Percentiles rank a stretch among this genome's conserved stretches.
Conservation (phyloP, 1,140 invertebrate species). For the Mizuhopecten yessoensis region DNA sequence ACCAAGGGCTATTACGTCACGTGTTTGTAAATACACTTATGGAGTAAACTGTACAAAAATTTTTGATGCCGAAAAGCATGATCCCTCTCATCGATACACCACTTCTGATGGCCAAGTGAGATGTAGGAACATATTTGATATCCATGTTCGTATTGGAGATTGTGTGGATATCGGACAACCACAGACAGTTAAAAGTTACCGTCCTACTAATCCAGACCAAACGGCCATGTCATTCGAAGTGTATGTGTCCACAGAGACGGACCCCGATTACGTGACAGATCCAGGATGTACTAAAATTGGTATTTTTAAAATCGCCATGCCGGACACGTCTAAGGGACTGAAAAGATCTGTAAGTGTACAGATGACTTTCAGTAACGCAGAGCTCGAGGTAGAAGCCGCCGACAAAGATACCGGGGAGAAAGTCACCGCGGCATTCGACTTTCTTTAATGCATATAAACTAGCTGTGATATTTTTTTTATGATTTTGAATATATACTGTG, state of each 20-base stretch:
- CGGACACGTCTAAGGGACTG: constrained; percentile 27
- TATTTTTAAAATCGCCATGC: constrained; percentile 17
- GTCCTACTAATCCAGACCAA: constrained; percentile 40
- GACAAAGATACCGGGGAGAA: constrained; percentile 10
- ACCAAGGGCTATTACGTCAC: constrained; percentile 49
- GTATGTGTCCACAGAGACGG: constrained; percentile 49
- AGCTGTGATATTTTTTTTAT: too few relatives aligned
- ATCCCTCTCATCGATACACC: neutral
- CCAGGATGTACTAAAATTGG: constrained; percentile 21
- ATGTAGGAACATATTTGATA: constrained; percentile 51
- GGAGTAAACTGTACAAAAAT: neutral
- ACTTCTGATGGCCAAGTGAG: neutral
- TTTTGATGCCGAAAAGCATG: neutral
- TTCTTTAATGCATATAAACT: too few relatives aligned
- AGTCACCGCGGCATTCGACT: too few relatives aligned
- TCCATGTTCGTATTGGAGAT: constrained; percentile 57
- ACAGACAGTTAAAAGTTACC: constrained; percentile 47
- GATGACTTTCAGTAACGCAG: constrained; percentile 53
- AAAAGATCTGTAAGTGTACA: constrained; percentile 44
- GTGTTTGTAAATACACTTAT: constrained; percentile 58
- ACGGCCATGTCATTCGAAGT: neutral
- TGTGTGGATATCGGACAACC: constrained; percentile 44
- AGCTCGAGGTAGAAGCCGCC: constrained; percentile 49
- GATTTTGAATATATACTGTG: too few relatives aligned
- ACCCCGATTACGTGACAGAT: constrained; percentile 48